Evolutionary conservation across 2,888 invertebrate genomes (phyloP), one percentile per base, ranked within the genome.

Genomic region (Baccha elongata): DNA sequence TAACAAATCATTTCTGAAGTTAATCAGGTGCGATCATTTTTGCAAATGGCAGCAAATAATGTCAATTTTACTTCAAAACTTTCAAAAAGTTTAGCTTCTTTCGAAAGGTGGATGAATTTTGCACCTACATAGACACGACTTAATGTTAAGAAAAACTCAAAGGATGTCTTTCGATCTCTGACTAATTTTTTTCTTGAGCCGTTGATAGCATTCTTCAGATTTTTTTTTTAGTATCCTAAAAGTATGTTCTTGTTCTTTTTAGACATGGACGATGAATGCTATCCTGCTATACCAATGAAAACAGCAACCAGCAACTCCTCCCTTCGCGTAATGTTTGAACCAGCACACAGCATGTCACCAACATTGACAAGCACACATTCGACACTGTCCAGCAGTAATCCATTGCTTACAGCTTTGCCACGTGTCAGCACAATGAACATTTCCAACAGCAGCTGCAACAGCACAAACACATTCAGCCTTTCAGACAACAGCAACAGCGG

Each of bases 181-280:
- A n/a, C n/a, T n/a, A n/a, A n/a, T n/a, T n/a, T n/a, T n/a, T n/a
- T n/a, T n/a, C n/a, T n/a, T n/a, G n/a, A n/a, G n/a, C n/a, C n/a
- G n/a, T n/a, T n/a, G n/a, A n/a, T n/a, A n/a, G n/a, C n/a, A n/a
- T n/a, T n/a, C n/a, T n/a, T n/a, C n/a, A n/a, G n/a, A n/a, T n/a
- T n/a, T n/a, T n/a, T n/a, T n/a, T n/a, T n/a, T n/a, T n/a, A n/a
- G n/a, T n/a, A n/a, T n/a, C n/a, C n/a, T n/a, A n/a, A n/a, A n/a
- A n/a, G n/a, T 2, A 15, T 65, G 13, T 17, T 17, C 13, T 32
- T 35, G 3, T 26, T 64, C 55, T 37, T 32, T 85, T 75, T 91
- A 96, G 97, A 97, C 88, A 96, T 97, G 94, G 97, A 97, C 90
- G 96, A 97, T 87, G 97, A 97, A 89, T 96, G 96, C 90, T 96